Evolutionary conservation across 2,113 vertebrate genomes (phyloP), one percentile per base, ranked within the genome.

Genomic region (Larimichthys crocea): DNA sequence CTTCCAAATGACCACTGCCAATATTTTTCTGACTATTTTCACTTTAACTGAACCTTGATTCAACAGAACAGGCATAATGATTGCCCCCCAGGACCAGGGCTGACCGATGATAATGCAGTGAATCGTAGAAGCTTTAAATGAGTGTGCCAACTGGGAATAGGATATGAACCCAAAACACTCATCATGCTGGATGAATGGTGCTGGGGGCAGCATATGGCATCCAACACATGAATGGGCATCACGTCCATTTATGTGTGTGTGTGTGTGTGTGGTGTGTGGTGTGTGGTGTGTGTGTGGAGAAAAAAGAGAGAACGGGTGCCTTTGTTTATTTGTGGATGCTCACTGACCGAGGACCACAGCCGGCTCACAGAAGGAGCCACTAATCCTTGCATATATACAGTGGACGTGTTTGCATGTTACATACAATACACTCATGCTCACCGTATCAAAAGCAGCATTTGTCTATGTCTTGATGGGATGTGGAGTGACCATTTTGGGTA

Each of bases 301-400:
- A n/a, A 56, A 48, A 20, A 48, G 50, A 22, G 50, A 35, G 24
- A n/a, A 9, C 35, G 64, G 46, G 26, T 42, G 74, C 64, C 29
- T 46, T 42, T 4, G 57, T 68, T 78, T 69, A 88, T 86, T n/a
- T 91, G 80, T 88, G 81, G 84, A 85, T 91, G 92, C 79, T 91
- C 87, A 86, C 62, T 93, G 91, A 92, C 89, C 80, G 85, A 83
- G n/a, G 83, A 84, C 82, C 84, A 53, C 84, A 79, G 71, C 48
- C 79, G 64, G 42, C 83, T 87, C 78, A 77, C 74, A 82, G 75
- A 81, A 57, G 80, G 76, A 84, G 77, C 77, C n/a, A 79, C 69
- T 79, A 88, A 87, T 80, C 61, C 64, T 42, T 65, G 24, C 52
- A 5, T 31, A 6, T 31, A 6, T 31, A 53, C 59, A 50, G 64